Conservation (phyloP, 1,140 invertebrate genomes). For the Temnothorax longispinosus region DNA sequence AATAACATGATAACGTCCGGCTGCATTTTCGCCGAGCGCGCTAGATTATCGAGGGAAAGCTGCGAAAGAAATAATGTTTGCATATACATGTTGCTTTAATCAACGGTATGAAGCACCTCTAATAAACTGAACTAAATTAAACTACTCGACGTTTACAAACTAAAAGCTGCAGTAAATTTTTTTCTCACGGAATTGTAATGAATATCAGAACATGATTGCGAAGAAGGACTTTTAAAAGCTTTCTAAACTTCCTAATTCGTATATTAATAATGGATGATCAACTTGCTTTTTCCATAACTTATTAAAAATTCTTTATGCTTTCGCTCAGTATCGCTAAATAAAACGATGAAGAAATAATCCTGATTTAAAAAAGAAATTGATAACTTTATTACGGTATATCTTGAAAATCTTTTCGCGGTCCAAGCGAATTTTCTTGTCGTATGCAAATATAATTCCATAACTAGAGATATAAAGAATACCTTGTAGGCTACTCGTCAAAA, state of each 20-base stretch:
- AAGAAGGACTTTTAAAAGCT: background rate
- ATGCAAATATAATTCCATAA: background rate
- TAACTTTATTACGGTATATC: background rate
- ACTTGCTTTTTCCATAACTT: background rate
- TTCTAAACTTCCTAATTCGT: background rate
- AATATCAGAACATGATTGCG: background rate
- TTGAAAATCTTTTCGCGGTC: background rate
- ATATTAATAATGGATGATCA: background rate
- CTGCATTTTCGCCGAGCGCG: slow-evolving; percentile 43
- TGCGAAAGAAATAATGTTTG: slow-evolving; percentile 35
- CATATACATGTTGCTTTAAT: slow-evolving; percentile 11
- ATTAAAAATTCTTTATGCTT: background rate
- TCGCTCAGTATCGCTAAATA: background rate
- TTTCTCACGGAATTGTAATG: slow-evolving; percentile 4
- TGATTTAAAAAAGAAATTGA: background rate
- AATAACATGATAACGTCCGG: slow-evolving; percentile 56
- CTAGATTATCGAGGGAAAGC: slow-evolving; percentile 49
- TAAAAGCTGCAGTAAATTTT: background rate
- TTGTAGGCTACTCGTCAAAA: background rate
- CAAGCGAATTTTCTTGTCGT: background rate
- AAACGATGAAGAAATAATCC: background rate
- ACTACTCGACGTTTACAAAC: slow-evolving; percentile 4
- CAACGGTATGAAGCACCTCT: background rate
- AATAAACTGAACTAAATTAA: slow-evolving; percentile 31
- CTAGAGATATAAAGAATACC: background rate